Conservation (phyloP, 2,113 vertebrate species). For the Chelonoidis abingdonii region DNA sequence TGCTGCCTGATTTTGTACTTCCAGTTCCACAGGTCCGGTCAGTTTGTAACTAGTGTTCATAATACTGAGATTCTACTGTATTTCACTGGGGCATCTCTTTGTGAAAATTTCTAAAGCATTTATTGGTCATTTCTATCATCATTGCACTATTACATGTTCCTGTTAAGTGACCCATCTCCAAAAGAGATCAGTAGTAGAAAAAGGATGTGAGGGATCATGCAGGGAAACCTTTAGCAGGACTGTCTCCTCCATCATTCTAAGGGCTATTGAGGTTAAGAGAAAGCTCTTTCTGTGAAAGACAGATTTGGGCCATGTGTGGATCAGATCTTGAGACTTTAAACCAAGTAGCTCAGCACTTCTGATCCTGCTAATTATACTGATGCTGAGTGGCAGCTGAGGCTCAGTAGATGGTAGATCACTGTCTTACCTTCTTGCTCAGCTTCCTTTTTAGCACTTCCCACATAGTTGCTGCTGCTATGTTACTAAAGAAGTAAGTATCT, state of each 20-base stretch:
- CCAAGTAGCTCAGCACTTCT: neutral
- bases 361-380: neutral
- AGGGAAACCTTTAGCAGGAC: neutral
- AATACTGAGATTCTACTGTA: too few relatives aligned
- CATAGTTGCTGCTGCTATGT: neutral
- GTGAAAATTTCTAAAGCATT: rapidly evolving
- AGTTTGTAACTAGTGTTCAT: too few relatives aligned
- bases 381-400: neutral
- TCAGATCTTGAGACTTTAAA: neutral
- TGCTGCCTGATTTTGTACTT: too few relatives aligned
- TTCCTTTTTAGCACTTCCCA: neutral
- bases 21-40: too few relatives aligned
- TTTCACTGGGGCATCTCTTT: rapidly evolving
- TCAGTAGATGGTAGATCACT: neutral
- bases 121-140: neutral
- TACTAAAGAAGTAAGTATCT: neutral
- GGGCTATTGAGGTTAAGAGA: neutral
- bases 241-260: neutral
- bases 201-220: neutral
- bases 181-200: neutral
- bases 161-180: rapidly evolving
- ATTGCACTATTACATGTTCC: rapidly evolving
- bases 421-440: neutral
- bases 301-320: neutral
- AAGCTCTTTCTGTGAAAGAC: neutral